These are phyloP conservation scores for Vulpes vulpes DNA, from an alignment of 2,113 vertebrate genomes.

Conservation along the genomic window DNA sequence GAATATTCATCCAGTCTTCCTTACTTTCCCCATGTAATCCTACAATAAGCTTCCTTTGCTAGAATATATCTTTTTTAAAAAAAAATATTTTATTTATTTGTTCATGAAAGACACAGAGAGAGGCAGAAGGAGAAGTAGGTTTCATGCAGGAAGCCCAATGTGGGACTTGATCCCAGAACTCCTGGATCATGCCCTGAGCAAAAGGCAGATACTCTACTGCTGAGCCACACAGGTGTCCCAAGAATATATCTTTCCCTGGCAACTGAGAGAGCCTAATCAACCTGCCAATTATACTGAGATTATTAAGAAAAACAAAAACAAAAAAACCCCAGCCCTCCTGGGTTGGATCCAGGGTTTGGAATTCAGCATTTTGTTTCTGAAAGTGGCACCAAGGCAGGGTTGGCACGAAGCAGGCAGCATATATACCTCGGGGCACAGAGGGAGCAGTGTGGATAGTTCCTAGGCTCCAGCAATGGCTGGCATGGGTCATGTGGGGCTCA, in stretches of 20 bases:
- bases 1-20: background rate
- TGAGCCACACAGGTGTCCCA: no score
- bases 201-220: no score
- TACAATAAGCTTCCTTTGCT: conserved; percentile 1
- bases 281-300: background rate
- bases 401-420: background rate
- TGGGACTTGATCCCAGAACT: no score
- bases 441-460: background rate
- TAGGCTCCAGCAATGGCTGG: background rate
- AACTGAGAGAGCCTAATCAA: background rate
- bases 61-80: background rate
- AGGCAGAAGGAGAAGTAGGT: no score
- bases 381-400: background rate
- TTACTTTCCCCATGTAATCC: background rate
- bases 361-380: conserved; percentile 19
- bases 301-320: background rate
- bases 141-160: no score
- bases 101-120: no score
- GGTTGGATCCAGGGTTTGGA: background rate
- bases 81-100: no score
- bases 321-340: background rate
- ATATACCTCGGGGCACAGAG: accelerated
- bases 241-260: background rate
- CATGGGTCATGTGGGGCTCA: background rate
- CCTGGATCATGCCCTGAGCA: no score